Percentiles rank a stretch among this genome's conserved stretches.
These are phyloP conservation scores for Melierax canorus DNA, from an alignment of 2,113 vertebrate genomes.

Conservation along the genomic window DNA sequence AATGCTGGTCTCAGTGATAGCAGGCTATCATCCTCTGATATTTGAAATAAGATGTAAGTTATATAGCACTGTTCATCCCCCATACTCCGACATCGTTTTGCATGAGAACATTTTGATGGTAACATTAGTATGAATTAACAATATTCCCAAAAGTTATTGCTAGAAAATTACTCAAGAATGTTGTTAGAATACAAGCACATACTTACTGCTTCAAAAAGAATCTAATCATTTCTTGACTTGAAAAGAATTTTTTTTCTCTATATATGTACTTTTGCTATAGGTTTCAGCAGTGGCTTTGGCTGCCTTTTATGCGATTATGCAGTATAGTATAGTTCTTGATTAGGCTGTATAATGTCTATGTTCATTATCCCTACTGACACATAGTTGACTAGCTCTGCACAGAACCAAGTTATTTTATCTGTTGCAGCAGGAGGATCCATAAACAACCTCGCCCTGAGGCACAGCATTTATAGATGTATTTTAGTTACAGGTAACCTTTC, in stretches of 20 bases:
- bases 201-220: not conserved
- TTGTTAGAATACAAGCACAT: not conserved
- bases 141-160: not conserved
- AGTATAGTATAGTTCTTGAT: not conserved
- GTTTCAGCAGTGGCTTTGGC: not conserved
- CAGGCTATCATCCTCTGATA: not conserved
- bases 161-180: not conserved
- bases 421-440: not conserved
- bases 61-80: not conserved
- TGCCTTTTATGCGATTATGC: not conserved
- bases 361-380: not conserved
- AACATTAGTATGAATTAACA: not conserved
- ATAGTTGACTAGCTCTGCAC: not conserved
- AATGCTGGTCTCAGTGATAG: not conserved
- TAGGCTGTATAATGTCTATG: not conserved
- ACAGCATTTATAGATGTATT: not conserved
- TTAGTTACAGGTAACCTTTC: not conserved
- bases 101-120: not conserved
- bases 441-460: not conserved
- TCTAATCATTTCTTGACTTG: not conserved
- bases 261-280: not conserved
- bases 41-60: not conserved
- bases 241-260: not conserved
- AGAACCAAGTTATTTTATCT: not conserved
- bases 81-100: not conserved